phyloP scores from a whole-genome alignment of 2,888 invertebrate species.

The Petrophora chlorosata region DNA sequence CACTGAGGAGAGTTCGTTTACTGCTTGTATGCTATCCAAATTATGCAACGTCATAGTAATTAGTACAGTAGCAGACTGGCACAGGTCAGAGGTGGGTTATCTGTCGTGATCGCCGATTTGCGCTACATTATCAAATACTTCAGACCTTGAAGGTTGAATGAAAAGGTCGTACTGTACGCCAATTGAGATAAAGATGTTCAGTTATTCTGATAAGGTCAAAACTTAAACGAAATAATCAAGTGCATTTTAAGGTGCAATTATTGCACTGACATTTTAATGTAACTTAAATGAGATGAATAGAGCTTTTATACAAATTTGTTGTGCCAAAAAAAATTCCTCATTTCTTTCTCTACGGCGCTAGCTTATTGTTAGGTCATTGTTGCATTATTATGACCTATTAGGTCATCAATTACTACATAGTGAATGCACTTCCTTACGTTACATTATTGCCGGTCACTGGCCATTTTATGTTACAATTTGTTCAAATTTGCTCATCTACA shows the following conservation, averaged over 20 bases:
- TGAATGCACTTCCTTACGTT: constrained; percentile 13
- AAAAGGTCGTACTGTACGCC: constrained; percentile 1
- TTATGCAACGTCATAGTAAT: constrained; percentile 12
- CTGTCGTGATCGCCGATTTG: constrained; percentile 6
- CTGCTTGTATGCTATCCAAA: not conserved
- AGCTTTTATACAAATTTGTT: no score
- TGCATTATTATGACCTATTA: constrained; percentile 15
- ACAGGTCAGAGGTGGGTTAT: constrained; percentile 20
- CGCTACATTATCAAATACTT: constrained; percentile 1
- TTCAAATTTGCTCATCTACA: no score
- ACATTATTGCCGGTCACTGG: constrained; percentile 6
- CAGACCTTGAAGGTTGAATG: constrained; percentile 8
- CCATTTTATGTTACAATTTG: no score
- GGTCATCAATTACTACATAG: constrained; percentile 6
- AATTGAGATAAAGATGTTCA: not conserved
- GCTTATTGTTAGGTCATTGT: not conserved
- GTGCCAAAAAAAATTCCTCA: no score
- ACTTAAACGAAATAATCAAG: no score
- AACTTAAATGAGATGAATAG: no score
- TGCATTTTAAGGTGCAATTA: not conserved
- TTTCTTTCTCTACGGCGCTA: no score
- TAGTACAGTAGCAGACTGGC: constrained; percentile 13
- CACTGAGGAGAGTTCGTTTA: not conserved
- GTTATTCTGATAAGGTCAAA: not conserved
- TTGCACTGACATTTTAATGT: not conserved